Evolutionary conservation across 2,888 invertebrate genomes (phyloP), one percentile per base, ranked within the genome.

Genomic region (Andrena camellia): DNA sequence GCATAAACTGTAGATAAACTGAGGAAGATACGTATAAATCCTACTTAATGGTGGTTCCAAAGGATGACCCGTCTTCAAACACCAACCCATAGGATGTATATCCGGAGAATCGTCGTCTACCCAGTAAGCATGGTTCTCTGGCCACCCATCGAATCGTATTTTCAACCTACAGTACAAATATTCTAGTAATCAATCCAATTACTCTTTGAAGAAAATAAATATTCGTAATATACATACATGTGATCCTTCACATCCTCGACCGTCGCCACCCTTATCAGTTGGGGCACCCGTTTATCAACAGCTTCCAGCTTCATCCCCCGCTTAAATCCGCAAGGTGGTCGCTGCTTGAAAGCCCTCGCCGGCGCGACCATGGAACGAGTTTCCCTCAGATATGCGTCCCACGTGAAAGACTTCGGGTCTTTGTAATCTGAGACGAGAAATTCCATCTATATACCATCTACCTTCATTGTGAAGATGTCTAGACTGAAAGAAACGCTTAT

Each of bases 1-100:
- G 7, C 6, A 31, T 23, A 23, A 26, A 17, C 7, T n/a, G 2
- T 4, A 59, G 2, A n/a, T 57, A 35, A 60, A 31, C 50, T 33
- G 7, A 33, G 33, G 29, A 60, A 0, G 42, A 4, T 29, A 29
- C 67, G 64, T 59, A 29, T 63, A 73, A 76, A 70, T 95, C 96
- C 96, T 93, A 96, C 97, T 97, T 62, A 98, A 95, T 17, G 98
- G 98, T 10, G 97, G 96, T 93, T 98, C 97, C 33, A 99, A 94
- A 0, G 97, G 97, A 93, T 99, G 98, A 1, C 97, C 97, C 0
- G 98, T 98, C 94, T 97, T 97, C 84, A 96, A 95, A 93, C 98
- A 98, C 98, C 98, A 99, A 50, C 97, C 97, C 83, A 97, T 96
- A 0, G 99, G 99, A 95, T 99, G 98, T 90, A 99, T 96, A 94